A percentile compares a stretch with the other conserved stretches of the same genome.
These are phyloP conservation scores for Patella depressa DNA, from an alignment of 2,888 invertebrate genomes.

Conservation along the genomic window DNA sequence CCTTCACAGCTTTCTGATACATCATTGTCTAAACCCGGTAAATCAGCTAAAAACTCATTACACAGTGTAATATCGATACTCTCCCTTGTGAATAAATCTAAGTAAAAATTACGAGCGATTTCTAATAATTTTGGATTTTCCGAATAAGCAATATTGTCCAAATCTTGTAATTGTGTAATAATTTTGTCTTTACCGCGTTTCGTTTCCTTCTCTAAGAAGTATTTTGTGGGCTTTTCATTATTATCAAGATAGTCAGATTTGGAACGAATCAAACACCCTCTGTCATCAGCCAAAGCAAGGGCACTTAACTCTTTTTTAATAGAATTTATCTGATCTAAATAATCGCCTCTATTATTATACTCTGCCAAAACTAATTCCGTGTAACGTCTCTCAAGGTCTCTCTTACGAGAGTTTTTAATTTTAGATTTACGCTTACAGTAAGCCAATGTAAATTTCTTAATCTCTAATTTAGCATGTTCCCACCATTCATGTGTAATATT, in stretches of 20 bases:
- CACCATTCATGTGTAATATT: neutral
- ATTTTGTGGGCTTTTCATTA: neutral
- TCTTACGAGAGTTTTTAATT: neutral
- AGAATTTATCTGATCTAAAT: neutral
- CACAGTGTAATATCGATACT: constrained; percentile 17
- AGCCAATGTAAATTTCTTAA: neutral
- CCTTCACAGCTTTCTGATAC: constrained; percentile 12
- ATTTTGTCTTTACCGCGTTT: constrained; percentile 14
- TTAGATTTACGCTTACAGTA: constrained; percentile 12
- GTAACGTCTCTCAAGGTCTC: constrained; percentile 3
- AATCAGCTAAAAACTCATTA: constrained; percentile 15
- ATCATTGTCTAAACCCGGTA: constrained; percentile 13
- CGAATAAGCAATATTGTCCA: neutral
- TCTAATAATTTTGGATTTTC: constrained; percentile 14
- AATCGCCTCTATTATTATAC: constrained; percentile 15
- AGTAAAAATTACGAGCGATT: constrained; percentile 16
- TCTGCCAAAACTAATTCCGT: constrained; percentile 16
- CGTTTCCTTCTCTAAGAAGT: constrained; percentile 22
- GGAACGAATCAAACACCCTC: neutral
- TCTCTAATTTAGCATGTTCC: neutral
- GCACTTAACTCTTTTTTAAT: neutral
- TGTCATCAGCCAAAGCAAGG: neutral
- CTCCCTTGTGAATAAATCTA: constrained; percentile 16
- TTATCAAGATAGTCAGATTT: too few species aligned
- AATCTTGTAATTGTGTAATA: constrained; percentile 14